Base-by-base conservation (phyloP, 2,113 vertebrate species). In the Planiliza haematocheilus region DNA sequence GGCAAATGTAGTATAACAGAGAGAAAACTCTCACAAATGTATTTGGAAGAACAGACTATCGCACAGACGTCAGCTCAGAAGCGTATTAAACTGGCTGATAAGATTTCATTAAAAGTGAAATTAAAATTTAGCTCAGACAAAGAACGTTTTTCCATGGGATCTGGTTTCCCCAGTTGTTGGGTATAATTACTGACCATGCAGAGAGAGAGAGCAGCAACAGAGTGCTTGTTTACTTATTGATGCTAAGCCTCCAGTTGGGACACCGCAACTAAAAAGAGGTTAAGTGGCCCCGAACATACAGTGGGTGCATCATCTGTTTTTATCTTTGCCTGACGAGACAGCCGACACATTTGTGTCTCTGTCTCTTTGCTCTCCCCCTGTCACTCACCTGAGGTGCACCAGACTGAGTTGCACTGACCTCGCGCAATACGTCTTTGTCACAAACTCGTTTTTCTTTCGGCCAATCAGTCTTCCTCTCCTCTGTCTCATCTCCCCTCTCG, bases 141-240 rank as follows among this genome's bases (percentile, higher is more conserved):
- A 37, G n/a, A 60, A 16, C 21, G 16, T 38, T 71, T 75, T 56
- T 82, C 61, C 49, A 30, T 12, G 11, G 46, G 73, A 79, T 88
- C 83, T 51, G 41, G 48, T 85, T 84, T 78, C 78, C 49, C 75
- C 78, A 61, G 65, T 82, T 71, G 50, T 72, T 80, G 77, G 61
- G 60, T 89, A 90, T 91, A 91, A 92, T 92, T 91, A 91, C 85
- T 58, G 80, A 51, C 70, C 64, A 71, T 46, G 50, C 59, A 69
- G 58, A 65, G 71, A n/a, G 67, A 42, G n/a, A 56, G 42, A 51
- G 64, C 50, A 77, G 65, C 43, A 55, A 83, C 43, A 55, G 85
- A 85, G 75, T 46, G 65, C 14, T 56, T 82, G 63, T 86, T 93
- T 74, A 93, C 57, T 92, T 89, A 92, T 93, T 93, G 70, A 92